A percentile compares a stretch with the other conserved stretches of the same genome.
phyloP scores from a whole-genome alignment of 30 jellyfish, hydroid and myxozoan species.

The Aurelia sp. region DNA sequence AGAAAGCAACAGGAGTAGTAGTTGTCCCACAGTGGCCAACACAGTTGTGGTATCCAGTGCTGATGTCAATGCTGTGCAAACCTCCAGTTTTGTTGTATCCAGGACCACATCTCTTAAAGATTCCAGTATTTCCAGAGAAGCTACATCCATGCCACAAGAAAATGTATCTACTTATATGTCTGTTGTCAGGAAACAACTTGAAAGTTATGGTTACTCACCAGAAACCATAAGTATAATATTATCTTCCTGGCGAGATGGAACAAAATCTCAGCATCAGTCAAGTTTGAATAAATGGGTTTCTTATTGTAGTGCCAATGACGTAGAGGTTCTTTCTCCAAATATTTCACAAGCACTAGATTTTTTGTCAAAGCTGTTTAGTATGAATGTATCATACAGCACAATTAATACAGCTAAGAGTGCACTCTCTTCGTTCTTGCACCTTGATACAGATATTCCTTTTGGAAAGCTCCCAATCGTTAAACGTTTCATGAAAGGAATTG shows the following conservation, averaged over 20 bases:
- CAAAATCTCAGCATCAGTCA: background rate
- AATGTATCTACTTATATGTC: conserved; percentile 2
- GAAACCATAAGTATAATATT: background rate
- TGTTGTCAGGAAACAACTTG: conserved; percentile 1
- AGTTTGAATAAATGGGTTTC: background rate
- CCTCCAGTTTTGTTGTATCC: conserved; percentile 16
- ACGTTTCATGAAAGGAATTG: background rate
- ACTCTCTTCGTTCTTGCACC: background rate
- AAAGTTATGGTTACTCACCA: background rate
- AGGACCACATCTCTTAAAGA: background rate
- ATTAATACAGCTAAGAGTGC: background rate
- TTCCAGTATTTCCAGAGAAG: conserved; percentile 25
- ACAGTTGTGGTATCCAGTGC: conserved; percentile 33
- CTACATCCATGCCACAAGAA: too few relatives aligned
- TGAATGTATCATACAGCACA: background rate
- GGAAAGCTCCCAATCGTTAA: conserved; percentile 1
- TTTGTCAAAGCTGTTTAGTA: background rate
- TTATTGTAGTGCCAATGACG: background rate
- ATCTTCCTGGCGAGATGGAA: conserved; percentile 17
- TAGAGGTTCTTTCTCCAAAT: background rate
- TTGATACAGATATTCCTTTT: background rate
- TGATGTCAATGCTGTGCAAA: conserved; percentile 12
- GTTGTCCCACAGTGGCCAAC: conserved; percentile 49
- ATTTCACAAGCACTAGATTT: background rate
- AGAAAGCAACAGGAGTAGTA: conserved; percentile 32